Base-by-base conservation (phyloP, 1,140 invertebrate species). In the Trigoniulus corallinus region DNA sequence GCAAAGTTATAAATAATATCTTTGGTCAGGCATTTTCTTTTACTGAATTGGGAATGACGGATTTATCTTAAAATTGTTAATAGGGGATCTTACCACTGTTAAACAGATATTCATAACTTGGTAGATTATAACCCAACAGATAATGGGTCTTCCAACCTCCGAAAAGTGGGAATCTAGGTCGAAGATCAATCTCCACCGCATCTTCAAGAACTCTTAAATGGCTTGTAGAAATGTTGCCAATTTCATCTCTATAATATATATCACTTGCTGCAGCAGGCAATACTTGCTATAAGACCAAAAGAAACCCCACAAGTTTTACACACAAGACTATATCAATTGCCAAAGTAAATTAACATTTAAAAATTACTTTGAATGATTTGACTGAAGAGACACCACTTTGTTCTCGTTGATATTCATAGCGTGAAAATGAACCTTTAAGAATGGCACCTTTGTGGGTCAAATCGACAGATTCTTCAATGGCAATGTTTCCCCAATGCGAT, bases 111-210 rank as follows among this genome's bases (percentile, higher is more conserved):
- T 96, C 91, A 62, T 93, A 94, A 54, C 88, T 91, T 1, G 96
- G 95, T 1, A 98, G 80, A 71, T 95, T 97, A 69, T 99, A 99
- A 0, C 96, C 95, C 45, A 98, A 70, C 34, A 81, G 84, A 66
- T 99, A 98, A 60, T 92, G 84, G 2, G 93, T 98, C 66, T 89
- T 92, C 95, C 95, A 98, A 2, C 96, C 95, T 47, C 96, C 96
- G 71, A 98, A 98, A 0, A 99, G 69, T 21, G 96, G 96, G 66
- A 97, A 99, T 56, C 95, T 72, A 1, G 96, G 95, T 42, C 88
- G 73, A 1, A 99, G 69, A 60, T 97, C 94, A 1, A 98, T 66
- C 63, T 98, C 93, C 18, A 98, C 88, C 29, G 86, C 84, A 64
- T 97, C 91, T 57, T 85, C 82, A 57, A 82, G 75, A 13, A 84